Evolutionary conservation across 2,888 invertebrate genomes (phyloP), one percentile per base, ranked within the genome.

Genomic region (Phortica magna): DNA sequence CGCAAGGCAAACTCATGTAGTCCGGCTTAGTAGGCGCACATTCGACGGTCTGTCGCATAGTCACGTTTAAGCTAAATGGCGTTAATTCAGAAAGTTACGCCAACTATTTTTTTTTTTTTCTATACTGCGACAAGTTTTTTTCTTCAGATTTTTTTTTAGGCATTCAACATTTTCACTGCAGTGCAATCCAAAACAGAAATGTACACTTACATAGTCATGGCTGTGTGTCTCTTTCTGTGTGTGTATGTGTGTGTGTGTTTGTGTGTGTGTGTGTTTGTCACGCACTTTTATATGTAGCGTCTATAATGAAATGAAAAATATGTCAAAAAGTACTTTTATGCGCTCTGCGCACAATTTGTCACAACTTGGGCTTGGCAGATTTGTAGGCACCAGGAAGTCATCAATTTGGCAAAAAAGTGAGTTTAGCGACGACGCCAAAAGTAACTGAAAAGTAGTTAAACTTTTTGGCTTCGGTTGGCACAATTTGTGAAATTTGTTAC

Each of bases 381-480:
- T 78, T 67, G 64, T 67, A 74, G 74, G 74, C 70, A 64, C 55
- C 74, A 76, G 55, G 65, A 87, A 84, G 85, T 84, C 87, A 83
- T 85, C 85, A 87, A 85, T 82, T 83, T 75, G 71, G 55, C 41
- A 65, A 65, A 19, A 19, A 81, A 82, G 82, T 86, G 83, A 31
- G 65, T 65, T 65, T 65, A 10, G 41, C 41, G 59, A 7, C 59
- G 57, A 7, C 59, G 57, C 22, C 78, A 82, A 81, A 87, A 83
- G 81, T 83, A 84, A 81, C 81, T 77, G 87, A 77, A 85, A 87
- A 85, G 87, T 85, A 87, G 87, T 85, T 87, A 85, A 85, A 85
- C 79, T 87, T 82, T 85, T 85, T 31, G 77, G 80, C 82, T 77
- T 80, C 77, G 83, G 67, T 83, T 86, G 87, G 80, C 87, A 85